Percentiles rank a stretch among this genome's conserved stretches.
Conservation (phyloP, 2,113 vertebrate genomes). For the Leucoraja erinaceus region DNA sequence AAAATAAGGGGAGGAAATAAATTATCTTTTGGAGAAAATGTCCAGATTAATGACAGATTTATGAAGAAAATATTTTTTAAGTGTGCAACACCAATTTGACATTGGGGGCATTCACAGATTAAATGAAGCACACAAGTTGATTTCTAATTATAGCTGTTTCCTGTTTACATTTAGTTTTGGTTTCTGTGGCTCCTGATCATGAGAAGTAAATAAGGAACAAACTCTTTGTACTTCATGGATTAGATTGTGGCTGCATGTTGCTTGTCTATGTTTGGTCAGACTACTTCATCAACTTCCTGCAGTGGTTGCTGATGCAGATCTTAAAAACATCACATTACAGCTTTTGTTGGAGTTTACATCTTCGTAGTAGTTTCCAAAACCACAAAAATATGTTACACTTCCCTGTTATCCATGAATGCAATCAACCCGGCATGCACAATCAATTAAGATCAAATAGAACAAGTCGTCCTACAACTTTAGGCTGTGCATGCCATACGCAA, state of each 20-base stretch:
- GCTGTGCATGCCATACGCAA: no score
- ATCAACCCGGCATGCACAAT: no score
- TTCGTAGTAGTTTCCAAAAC: not conserved
- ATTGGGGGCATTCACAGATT: not conserved
- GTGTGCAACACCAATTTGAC: not conserved
- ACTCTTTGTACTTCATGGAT: not conserved
- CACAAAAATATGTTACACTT: not conserved
- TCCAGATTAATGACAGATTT: slow-evolving; percentile 5
- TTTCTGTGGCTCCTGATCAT: not conserved
- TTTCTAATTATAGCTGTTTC: slow-evolving; percentile 30
- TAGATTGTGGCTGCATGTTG: not conserved
- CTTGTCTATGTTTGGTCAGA: slow-evolving; percentile 18
- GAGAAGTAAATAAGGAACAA: not conserved
- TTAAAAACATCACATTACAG: not conserved
- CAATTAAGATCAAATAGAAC: no score
- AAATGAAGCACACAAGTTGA: slow-evolving; percentile 7
- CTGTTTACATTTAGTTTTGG: slow-evolving; percentile 26
- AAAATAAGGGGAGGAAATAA: not conserved
- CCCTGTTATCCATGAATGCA: no score
- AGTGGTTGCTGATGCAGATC: not conserved
- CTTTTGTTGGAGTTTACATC: not conserved
- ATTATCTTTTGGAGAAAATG: not conserved
- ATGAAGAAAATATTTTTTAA: not conserved
- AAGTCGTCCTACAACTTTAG: no score
- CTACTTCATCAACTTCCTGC: slow-evolving; percentile 9